Conservation (phyloP, 2,113 vertebrate species). For the Alosa alosa region DNA sequence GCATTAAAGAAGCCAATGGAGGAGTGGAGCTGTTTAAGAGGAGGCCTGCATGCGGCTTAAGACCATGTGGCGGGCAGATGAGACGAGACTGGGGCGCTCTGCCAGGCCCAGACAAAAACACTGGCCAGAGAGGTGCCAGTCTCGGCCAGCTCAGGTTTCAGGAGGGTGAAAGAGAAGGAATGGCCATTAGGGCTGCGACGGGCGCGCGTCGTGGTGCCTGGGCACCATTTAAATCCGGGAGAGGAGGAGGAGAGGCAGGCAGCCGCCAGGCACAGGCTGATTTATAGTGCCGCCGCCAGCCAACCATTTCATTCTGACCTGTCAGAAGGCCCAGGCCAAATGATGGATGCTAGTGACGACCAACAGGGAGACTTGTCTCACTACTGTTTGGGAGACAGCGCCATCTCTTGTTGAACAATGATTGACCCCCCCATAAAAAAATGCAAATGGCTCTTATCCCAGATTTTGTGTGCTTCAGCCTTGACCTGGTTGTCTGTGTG, state of each 20-base stretch:
- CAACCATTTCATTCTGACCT: background rate
- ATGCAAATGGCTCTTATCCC: constrained; percentile 36
- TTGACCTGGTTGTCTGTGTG: background rate
- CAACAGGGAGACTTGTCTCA: too few relatives aligned
- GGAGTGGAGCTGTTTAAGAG: background rate
- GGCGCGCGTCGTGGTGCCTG: background rate
- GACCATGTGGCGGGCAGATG: background rate
- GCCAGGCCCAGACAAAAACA: background rate
- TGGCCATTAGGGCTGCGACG: background rate
- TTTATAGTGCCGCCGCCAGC: background rate
- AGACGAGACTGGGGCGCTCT: background rate
- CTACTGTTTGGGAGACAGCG: background rate
- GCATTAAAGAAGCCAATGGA: background rate
- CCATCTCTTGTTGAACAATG: background rate
- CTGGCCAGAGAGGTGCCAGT: background rate
- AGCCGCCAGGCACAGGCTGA: background rate
- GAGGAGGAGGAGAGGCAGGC: background rate
- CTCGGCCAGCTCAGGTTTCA: background rate
- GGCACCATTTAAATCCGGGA: background rate
- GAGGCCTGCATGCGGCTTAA: too few relatives aligned
- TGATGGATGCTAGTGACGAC: background rate
- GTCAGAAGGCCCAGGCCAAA: background rate
- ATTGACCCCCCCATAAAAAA: background rate
- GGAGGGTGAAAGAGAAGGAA: background rate
- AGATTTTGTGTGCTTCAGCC: background rate